Conservation (phyloP, 2,113 vertebrate species). For the Channa argus region DNA sequence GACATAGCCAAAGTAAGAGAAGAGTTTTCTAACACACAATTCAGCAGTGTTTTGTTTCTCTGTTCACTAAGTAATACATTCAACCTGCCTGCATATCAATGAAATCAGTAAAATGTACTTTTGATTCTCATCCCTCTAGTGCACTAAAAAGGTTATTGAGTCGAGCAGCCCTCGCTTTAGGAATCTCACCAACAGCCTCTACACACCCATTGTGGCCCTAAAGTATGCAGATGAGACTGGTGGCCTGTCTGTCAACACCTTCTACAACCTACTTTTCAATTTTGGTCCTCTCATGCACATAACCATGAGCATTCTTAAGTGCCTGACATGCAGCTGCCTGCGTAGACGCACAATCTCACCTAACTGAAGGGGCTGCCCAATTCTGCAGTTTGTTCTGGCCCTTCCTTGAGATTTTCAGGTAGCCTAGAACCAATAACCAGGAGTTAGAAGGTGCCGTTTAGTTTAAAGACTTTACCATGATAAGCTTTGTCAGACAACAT, state of each 20-base stretch:
- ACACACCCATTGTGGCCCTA: constrained; percentile 87
- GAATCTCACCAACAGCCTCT: constrained; percentile 86
- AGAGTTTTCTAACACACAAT: background rate
- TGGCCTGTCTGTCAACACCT: constrained; percentile 85
- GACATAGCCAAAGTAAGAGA: constrained; percentile 84
- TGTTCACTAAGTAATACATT: background rate
- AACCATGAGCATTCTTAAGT: constrained; percentile 80
- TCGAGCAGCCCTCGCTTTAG: constrained; percentile 83
- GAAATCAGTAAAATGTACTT: background rate
- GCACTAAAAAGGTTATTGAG: constrained; percentile 86
- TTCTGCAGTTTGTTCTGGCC: constrained; percentile 25
- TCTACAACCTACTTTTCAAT: constrained; percentile 88
- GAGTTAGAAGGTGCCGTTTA: constrained; percentile 29
- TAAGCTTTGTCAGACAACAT: constrained; percentile 70
- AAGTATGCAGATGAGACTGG: constrained; percentile 87
- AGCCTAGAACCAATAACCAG: constrained; percentile 50
- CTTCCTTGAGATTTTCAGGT: constrained; percentile 33
- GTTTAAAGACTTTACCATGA: constrained; percentile 62
- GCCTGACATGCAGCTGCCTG: constrained; percentile 89
- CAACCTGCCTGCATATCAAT: background rate
- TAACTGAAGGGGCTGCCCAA: constrained; percentile 68
- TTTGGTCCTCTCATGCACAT: constrained; percentile 87
- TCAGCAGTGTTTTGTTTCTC: background rate
- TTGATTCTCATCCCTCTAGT: constrained; percentile 67
- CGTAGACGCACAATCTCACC: constrained; percentile 83